Percentiles rank a stretch among this genome's conserved stretches.
Evolutionary conservation across 1,140 invertebrate species (phyloP).

Genomic region (Anadara kagoshimensis): DNA sequence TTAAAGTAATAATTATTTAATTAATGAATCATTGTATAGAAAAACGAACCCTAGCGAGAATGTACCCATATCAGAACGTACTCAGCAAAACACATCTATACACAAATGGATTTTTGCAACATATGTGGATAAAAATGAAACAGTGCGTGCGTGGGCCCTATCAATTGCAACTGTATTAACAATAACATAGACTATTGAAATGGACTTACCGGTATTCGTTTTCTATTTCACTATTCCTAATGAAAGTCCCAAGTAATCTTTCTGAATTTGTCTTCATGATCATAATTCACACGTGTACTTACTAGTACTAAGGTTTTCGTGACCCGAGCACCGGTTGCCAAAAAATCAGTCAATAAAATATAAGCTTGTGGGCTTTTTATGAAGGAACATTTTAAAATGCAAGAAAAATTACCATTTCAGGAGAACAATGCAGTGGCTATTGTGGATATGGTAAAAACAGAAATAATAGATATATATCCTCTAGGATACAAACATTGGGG

Average conservation of each 20-base stretch:
- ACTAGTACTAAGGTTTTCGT: background rate
- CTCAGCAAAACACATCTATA: too few species aligned
- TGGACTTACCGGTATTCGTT: too few species aligned
- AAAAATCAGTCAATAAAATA: background rate
- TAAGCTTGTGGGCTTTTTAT: too few species aligned
- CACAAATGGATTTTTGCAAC: too few species aligned
- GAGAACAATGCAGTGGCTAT: slow-evolving; percentile 56
- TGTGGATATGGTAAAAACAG: slow-evolving; percentile 35
- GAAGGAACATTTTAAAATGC: background rate
- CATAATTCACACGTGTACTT: background rate
- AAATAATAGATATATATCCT: slow-evolving; percentile 37
- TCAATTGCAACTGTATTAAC: too few species aligned
- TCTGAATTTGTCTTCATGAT: too few species aligned
- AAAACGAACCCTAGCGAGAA: background rate
- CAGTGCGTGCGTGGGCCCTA: too few species aligned
- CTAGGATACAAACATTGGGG: slow-evolving; percentile 48
- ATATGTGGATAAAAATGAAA: too few species aligned
- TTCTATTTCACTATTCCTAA: too few species aligned
- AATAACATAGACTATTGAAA: too few species aligned
- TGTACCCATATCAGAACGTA: too few species aligned
- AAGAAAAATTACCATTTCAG: slow-evolving; percentile 23
- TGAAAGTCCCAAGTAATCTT: too few species aligned
- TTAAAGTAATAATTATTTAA: background rate
- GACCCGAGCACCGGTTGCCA: background rate
- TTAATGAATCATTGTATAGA: background rate